phyloP scores from a whole-genome alignment of 1,140 invertebrate genomes.

The Zelostemma sp. region DNA sequence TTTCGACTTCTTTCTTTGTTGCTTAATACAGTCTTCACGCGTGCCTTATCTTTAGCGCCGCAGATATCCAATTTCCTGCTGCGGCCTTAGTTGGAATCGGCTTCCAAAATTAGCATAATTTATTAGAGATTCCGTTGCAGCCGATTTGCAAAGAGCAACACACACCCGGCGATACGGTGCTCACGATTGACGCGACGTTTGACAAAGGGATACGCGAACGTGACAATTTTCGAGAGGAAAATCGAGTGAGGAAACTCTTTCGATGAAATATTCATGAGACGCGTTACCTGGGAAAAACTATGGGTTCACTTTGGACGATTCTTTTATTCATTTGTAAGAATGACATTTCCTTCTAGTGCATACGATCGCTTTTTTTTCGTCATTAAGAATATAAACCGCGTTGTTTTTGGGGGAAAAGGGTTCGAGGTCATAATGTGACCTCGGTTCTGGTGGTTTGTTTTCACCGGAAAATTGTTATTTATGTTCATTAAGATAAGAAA shows the following conservation, averaged over 20 bases:
- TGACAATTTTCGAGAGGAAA: conserved; percentile 3
- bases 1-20: conserved; percentile 24
- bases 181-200: conserved; percentile 14
- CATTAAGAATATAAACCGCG: conserved; percentile 1
- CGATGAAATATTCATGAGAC: conserved; percentile 35
- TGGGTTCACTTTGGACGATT: conserved; percentile 9
- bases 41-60: conserved; percentile 36
- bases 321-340: conserved; percentile 26
- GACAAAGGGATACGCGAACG: conserved; percentile 1
- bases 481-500: too few species aligned
- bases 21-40: conserved; percentile 27
- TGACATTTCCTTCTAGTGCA: conserved; percentile 1
- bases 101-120: conserved; percentile 32
- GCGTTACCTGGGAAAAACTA: conserved; percentile 15
- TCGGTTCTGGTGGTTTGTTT: neutral
- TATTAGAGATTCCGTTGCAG: conserved; percentile 10
- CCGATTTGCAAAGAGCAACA: neutral
- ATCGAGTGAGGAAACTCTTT: conserved; percentile 6
- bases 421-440: too few species aligned
- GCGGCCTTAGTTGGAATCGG: conserved; percentile 7
- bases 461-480: too few species aligned
- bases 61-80: conserved; percentile 30
- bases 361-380: neutral
- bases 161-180: conserved; percentile 16
- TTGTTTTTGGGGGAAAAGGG: too few species aligned